Evolutionary conservation across 2,797 vertebrate genomes (phyloP), one percentile per base, ranked within the genome.

Genomic region (Rhynchotus rufescens): DNA sequence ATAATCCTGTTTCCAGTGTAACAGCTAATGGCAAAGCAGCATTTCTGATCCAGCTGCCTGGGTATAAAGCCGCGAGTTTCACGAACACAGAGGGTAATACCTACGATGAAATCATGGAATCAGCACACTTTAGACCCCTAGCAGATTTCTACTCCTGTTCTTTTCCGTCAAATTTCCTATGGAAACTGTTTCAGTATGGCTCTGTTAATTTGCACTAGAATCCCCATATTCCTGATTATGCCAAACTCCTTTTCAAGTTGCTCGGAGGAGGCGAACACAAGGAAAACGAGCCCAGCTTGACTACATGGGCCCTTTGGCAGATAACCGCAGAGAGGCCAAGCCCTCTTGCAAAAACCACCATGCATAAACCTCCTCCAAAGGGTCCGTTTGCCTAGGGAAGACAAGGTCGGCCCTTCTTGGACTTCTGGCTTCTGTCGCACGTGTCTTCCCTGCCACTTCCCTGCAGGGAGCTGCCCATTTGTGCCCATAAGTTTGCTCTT

Each of bases 291-390:
- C 22, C 10, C 13, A n/a, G 52, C 81, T 71, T 89, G 44, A 38
- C 71, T 60, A 52, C 32, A 51, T 77, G 44, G 92, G 75, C 86
- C 88, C 88, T 86, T 69, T 6, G 34, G 79, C 86, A 94, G 88
- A 59, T 76, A 91, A 90, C 57, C 82, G 75, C 56, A 90, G 89
- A 91, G 32, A 94, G 94, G 86, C 72, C 93, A 92, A 88, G 86
- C 34, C n/a, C 52, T 30, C 72, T 74, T 86, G 49, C 45, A 86
- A 92, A 77, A 77, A 88, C 26, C 56, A 68, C 25, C 36, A 22
- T 67, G 40, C 73, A n/a, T 74, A 92, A 82, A 93, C 79, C 79
- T 90, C 90, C 54, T 80, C 25, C 38, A 30, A 88, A 90, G 68
- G 72, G 84, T 91, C 68, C 67, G 3, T 17, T 86, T 84, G 34